Evolutionary conservation across 1,140 invertebrate genomes (phyloP).

Genomic region (Eriocheir sinensis): DNA sequence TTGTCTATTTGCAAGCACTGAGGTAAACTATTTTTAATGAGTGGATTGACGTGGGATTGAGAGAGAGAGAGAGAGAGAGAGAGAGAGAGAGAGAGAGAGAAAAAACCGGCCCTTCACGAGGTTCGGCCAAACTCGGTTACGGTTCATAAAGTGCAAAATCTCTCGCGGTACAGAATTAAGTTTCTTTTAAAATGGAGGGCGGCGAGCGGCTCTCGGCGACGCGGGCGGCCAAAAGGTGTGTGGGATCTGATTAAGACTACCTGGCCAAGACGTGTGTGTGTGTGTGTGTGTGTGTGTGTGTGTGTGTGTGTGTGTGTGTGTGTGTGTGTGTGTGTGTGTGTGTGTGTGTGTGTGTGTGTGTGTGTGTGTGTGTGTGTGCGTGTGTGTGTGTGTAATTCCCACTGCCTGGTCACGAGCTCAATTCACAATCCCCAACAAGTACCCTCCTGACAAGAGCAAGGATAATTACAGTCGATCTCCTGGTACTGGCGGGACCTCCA

Average conservation of each 20-base stretch:
- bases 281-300: constrained; percentile 1
- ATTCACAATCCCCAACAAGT: no score
- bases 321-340: constrained; percentile 8
- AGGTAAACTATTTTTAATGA: no score
- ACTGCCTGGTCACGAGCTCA: no score
- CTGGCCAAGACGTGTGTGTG: neutral
- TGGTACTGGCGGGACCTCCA: no score
- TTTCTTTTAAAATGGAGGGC: neutral
- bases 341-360: constrained; percentile 60
- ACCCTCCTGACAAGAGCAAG: no score
- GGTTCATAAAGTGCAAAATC: constrained; percentile 16
- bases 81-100: neutral
- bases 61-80: neutral
- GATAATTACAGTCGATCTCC: no score
- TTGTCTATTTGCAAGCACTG: no score
- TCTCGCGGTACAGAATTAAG: constrained; percentile 13
- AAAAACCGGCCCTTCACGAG: neutral
- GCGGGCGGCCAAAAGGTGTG: neutral
- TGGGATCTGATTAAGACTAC: constrained; percentile 3
- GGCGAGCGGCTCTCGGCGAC: neutral
- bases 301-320: neutral
- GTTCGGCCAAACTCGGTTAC: neutral
- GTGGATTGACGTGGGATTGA: no score
- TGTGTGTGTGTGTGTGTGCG: constrained; percentile 14
- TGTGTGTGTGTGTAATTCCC: neutral